Conservation (phyloP, 2,113 vertebrate species). For the Calypte anna region DNA sequence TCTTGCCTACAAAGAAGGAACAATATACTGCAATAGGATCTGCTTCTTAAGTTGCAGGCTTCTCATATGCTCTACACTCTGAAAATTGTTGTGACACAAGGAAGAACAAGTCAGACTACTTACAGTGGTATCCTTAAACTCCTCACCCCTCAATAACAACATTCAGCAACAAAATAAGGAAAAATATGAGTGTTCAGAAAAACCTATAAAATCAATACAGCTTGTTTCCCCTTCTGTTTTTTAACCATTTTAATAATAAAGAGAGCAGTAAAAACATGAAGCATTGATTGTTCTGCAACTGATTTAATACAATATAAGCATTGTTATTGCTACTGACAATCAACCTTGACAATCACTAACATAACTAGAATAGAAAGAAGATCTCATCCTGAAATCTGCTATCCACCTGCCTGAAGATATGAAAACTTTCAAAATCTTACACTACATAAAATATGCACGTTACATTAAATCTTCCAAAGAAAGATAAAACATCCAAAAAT, state of each 20-base stretch:
- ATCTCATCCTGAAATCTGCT: not conserved
- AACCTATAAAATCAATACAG: not conserved
- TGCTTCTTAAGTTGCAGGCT: not conserved
- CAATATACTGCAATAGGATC: not conserved
- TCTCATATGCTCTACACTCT: not conserved
- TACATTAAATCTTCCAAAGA: not conserved
- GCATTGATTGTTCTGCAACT: not conserved
- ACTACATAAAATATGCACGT: not conserved
- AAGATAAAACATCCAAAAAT: not conserved
- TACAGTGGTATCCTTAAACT: not conserved
- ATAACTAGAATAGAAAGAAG: not conserved
- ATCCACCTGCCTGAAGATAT: not conserved
- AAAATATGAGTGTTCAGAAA: not conserved
- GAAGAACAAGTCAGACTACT: not conserved
- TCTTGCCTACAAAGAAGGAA: not conserved
- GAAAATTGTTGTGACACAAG: not conserved
- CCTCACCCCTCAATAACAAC: rapidly evolving
- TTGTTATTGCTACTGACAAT: not conserved
- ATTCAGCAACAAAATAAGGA: not conserved
- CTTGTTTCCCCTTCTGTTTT: not conserved
- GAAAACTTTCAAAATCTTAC: not conserved
- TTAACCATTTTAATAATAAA: too few species aligned
- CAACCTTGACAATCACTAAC: not conserved
- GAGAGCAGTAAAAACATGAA: not conserved
- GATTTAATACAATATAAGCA: not conserved